phyloP scores from a whole-genome alignment of 2,888 invertebrate species.

The Nebria brevicollis region DNA sequence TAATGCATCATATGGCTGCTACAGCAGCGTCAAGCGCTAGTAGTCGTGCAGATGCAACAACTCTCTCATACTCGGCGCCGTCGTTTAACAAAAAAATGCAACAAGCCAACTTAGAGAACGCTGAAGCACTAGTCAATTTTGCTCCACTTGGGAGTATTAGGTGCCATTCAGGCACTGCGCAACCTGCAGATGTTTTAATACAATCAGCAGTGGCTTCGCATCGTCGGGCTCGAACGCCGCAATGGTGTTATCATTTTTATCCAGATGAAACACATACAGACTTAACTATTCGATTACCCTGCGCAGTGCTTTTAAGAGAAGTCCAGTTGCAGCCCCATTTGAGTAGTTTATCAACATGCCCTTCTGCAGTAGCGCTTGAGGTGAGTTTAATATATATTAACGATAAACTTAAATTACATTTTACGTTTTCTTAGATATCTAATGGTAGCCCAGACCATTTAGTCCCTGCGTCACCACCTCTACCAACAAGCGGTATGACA shows the following conservation, averaged over 20 bases:
- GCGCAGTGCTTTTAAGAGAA: constrained; percentile 87
- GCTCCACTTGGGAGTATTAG: constrained; percentile 81
- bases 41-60: constrained; percentile 59
- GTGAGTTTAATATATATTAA: constrained; percentile 58
- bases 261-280: constrained; percentile 90
- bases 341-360: constrained; percentile 86
- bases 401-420: background rate
- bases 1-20: constrained; percentile 73
- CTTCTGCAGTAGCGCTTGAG: constrained; percentile 88
- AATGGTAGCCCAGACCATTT: constrained; percentile 81
- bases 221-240: constrained; percentile 85
- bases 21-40: constrained; percentile 53
- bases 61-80: constrained; percentile 56
- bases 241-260: constrained; percentile 97
- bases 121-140: constrained; percentile 87
- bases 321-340: constrained; percentile 88
- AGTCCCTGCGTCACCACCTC: constrained; percentile 85
- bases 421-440: constrained; percentile 61
- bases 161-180: constrained; percentile 72
- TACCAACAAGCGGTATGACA: constrained; percentile 87
- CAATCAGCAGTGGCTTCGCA: constrained; percentile 82
- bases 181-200: constrained; percentile 89
- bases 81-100: constrained; percentile 59
- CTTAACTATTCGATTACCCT: constrained; percentile 85
- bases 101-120: constrained; percentile 69